These are phyloP conservation scores for Malurus leucopterus DNA, from an alignment of 2,797 vertebrate genomes.

Conservation along the genomic window DNA sequence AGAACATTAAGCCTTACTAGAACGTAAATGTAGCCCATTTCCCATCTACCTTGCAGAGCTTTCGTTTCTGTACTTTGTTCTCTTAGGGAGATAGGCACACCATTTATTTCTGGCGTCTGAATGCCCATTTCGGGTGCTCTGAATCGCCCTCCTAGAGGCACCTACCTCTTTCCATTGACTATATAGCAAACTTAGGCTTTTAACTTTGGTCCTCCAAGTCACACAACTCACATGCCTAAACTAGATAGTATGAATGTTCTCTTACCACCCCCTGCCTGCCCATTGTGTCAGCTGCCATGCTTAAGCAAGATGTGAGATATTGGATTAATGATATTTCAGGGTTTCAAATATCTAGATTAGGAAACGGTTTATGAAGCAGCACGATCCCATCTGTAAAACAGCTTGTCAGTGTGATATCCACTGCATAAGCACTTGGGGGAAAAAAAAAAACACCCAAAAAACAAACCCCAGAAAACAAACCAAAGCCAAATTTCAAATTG, in stretches of 20 bases:
- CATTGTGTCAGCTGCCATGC: not conserved
- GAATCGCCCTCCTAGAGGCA: conserved; percentile 43
- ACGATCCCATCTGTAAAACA: not conserved
- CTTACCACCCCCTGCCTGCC: conserved; percentile 6
- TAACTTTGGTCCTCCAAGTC: not conserved
- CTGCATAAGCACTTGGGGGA: not conserved
- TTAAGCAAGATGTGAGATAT: conserved; percentile 17
- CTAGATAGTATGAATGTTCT: conserved; percentile 59
- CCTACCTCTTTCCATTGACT: conserved; percentile 59
- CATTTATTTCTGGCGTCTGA: conserved; percentile 32
- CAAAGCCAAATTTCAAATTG: not conserved
- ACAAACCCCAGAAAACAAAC: not conserved
- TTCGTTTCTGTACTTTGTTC: conserved; percentile 17
- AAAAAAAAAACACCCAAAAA: not conserved
- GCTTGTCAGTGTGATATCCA: not conserved
- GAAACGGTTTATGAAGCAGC: not conserved
- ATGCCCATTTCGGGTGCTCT: conserved; percentile 51
- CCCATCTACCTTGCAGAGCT: conserved; percentile 28
- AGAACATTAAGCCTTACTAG: conserved; percentile 51
- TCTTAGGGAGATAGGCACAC: conserved; percentile 46
- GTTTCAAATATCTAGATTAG: not conserved
- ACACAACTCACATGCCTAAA: conserved; percentile 31
- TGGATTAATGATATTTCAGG: not conserved
- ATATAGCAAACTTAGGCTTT: conserved; percentile 33
- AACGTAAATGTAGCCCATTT: conserved; percentile 34